phyloP scores from a whole-genome alignment of 1,140 invertebrate species.

The Drosophila lacteicornis region DNA sequence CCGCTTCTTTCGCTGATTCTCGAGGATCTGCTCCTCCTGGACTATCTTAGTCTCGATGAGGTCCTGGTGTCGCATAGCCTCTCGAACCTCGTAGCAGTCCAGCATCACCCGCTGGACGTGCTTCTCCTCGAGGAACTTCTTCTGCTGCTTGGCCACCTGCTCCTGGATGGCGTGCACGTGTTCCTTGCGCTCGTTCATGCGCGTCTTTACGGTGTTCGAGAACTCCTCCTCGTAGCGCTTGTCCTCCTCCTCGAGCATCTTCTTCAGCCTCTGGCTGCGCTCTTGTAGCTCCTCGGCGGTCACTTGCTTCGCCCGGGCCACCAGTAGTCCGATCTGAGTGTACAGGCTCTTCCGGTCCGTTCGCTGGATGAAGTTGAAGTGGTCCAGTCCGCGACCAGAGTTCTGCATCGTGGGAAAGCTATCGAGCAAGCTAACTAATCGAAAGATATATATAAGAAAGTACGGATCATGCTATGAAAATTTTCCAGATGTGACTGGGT shows the following conservation, averaged over 20 bases:
- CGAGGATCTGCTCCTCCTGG: constrained; percentile 73
- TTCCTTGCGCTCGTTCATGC: constrained; percentile 66
- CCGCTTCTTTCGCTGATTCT: constrained; percentile 55
- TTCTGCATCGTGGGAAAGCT: constrained; percentile 47
- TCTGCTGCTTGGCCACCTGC: constrained; percentile 38
- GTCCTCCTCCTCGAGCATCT: constrained; percentile 68
- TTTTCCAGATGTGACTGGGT: constrained; percentile 1
- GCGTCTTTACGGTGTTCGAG: constrained; percentile 66
- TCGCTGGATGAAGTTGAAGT: constrained; percentile 64
- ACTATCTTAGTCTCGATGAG: constrained; percentile 52
- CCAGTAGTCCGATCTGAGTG: constrained; percentile 69
- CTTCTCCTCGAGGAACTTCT: constrained; percentile 62
- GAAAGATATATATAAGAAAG: constrained; percentile 12
- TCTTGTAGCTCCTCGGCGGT: constrained; percentile 53
- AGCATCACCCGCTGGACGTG: constrained; percentile 67
- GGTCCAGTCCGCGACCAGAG: constrained; percentile 47
- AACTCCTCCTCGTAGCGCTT: constrained; percentile 74
- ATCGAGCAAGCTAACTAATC: background rate
- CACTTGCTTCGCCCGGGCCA: constrained; percentile 58
- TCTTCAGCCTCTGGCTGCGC: constrained; percentile 50
- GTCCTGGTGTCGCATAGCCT: constrained; percentile 62
- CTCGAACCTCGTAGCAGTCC: constrained; percentile 77
- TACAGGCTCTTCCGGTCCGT: constrained; percentile 75
- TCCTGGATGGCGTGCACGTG: constrained; percentile 64
- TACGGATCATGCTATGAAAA: constrained; percentile 17